phyloP scores from a whole-genome alignment of 2,888 invertebrate species.

The Xiphydria camelus region DNA sequence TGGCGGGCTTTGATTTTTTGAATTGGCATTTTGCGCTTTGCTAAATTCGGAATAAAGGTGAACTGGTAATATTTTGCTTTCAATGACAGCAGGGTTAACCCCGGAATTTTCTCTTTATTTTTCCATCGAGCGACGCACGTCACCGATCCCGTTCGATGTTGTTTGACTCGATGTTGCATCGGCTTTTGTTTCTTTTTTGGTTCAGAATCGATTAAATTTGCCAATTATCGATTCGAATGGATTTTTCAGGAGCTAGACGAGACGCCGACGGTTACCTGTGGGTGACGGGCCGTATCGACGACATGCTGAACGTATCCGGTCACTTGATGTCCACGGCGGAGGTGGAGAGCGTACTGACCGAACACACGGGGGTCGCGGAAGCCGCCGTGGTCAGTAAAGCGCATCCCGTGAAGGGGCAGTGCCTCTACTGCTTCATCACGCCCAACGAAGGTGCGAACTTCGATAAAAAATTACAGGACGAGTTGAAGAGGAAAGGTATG shows the following conservation, averaged over 20 bases:
- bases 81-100: too few species aligned
- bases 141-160: too few species aligned
- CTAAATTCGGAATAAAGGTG: too few species aligned
- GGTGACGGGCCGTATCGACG: constrained; percentile 97
- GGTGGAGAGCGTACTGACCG: constrained; percentile 80
- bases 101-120: too few species aligned
- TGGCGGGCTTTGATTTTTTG: constrained; percentile 66
- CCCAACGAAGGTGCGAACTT: constrained; percentile 77
- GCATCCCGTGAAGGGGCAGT: constrained; percentile 94
- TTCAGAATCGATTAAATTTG: too few species aligned
- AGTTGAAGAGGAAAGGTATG: constrained; percentile 69
- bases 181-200: too few species aligned
- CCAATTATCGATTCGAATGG: too few species aligned
- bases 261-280: constrained; percentile 95
- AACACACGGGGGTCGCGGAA: constrained; percentile 82
- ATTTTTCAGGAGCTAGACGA: constrained; percentile 78
- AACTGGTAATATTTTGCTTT: too few species aligned
- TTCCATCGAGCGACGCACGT: too few species aligned
- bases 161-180: too few species aligned
- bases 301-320: constrained; percentile 98
- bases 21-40: constrained; percentile 61
- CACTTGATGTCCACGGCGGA: constrained; percentile 98
- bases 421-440: constrained; percentile 95
- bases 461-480: constrained; percentile 70
- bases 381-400: constrained; percentile 96